These are phyloP conservation scores for Condylostylus longicornis DNA, from an alignment of 1,140 invertebrate genomes.

Conservation along the genomic window DNA sequence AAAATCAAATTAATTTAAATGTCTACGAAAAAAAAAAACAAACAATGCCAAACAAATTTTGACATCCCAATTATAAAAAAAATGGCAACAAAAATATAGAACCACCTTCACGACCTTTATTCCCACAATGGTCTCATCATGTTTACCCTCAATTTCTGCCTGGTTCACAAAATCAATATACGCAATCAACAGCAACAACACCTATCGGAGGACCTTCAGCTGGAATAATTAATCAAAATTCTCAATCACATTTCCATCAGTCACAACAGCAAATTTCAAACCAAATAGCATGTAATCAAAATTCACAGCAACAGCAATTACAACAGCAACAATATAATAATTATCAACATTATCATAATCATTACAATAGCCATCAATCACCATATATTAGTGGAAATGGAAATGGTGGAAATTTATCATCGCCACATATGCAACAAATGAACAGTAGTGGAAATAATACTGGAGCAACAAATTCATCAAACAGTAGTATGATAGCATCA, in stretches of 20 bases:
- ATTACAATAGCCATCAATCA: constrained; percentile 18
- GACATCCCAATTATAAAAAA: not conserved
- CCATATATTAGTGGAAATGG: no score
- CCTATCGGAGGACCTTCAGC: no score
- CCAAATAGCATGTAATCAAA: no score
- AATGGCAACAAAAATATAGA: constrained; percentile 15
- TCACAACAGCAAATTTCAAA: constrained; percentile 24
- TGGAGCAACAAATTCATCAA: no score
- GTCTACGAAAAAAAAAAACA: no score
- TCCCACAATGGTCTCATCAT: constrained; percentile 83
- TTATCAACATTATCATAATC: constrained; percentile 10
- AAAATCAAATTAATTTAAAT: no score
- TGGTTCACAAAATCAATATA: constrained; percentile 59
- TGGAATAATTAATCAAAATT: constrained; percentile 8
- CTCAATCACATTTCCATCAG: constrained; percentile 13
- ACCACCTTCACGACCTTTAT: constrained; percentile 50
- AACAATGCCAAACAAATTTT: no score
- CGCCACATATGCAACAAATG: constrained; percentile 7
- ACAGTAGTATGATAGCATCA: no score
- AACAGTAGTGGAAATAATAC: constrained; percentile 5
- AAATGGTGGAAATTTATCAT: no score
- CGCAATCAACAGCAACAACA: constrained; percentile 44
- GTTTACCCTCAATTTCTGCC: constrained; percentile 83
- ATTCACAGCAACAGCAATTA: constrained; percentile 13
- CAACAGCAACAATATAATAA: constrained; percentile 11